Evolutionary conservation across 2,113 vertebrate genomes (phyloP).

Genomic region (rat (Rattus norvegicus)): DNA sequence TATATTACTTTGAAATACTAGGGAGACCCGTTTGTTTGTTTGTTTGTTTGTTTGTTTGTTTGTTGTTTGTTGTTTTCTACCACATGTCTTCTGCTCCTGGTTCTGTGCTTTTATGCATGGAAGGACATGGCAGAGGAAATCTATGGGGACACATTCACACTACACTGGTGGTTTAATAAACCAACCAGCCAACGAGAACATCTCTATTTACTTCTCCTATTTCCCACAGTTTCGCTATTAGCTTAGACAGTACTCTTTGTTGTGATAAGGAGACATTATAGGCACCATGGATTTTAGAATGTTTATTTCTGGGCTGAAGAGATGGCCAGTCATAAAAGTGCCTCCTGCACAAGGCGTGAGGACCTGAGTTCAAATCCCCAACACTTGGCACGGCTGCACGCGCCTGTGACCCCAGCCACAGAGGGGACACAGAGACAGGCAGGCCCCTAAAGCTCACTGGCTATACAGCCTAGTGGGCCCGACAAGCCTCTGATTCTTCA

Average conservation of each 20-base stretch:
- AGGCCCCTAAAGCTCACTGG: background rate
- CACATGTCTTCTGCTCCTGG: background rate
- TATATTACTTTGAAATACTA: background rate
- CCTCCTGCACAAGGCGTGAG: background rate
- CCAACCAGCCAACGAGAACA: background rate
- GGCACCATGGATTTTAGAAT: background rate
- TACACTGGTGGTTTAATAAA: background rate
- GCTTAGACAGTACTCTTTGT: conserved; percentile 8
- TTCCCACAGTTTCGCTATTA: conserved; percentile 27
- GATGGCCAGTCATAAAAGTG: background rate
- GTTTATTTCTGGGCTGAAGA: background rate
- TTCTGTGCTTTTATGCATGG: background rate
- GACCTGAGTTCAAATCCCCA: too few species aligned
- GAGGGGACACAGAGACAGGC: background rate
- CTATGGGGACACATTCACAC: background rate
- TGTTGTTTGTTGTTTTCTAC: background rate
- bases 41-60: background rate
- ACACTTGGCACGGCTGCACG: background rate
- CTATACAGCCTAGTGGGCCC: background rate
- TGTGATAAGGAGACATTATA: background rate
- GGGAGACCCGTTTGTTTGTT: background rate
- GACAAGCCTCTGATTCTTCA: background rate
- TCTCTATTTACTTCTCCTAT: background rate
- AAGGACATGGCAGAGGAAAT: background rate
- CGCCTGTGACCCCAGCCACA: background rate